Percentiles rank a stretch among this genome's conserved stretches.
phyloP scores from a whole-genome alignment of 2,888 invertebrate species.

The Malacosoma neustria region DNA sequence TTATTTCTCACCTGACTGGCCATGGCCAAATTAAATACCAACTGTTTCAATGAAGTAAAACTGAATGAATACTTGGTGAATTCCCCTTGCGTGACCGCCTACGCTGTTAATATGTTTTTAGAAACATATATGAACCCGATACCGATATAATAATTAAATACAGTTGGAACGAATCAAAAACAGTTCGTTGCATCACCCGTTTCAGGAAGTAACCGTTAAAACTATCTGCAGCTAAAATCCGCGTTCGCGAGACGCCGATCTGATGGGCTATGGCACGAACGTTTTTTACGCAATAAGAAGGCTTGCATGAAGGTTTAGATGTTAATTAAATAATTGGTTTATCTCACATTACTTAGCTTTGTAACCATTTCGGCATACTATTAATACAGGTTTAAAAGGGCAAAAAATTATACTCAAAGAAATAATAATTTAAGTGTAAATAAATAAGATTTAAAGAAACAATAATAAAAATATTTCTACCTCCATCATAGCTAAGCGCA shows the following conservation, averaged over 20 bases:
- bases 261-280: constrained; percentile 34
- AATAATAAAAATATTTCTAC: no score
- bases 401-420: no score
- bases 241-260: constrained; percentile 15
- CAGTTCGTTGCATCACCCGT: constrained; percentile 24
- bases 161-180: constrained; percentile 20
- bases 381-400: no score
- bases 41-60: neutral
- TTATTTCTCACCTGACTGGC: neutral
- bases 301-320: no score
- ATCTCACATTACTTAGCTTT: no score
- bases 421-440: no score
- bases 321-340: no score
- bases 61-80: constrained; percentile 15
- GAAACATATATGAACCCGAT: constrained; percentile 23
- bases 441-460: no score
- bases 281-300: constrained; percentile 37
- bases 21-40: neutral
- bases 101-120: constrained; percentile 28
- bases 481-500: no score
- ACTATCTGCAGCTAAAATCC: constrained; percentile 16
- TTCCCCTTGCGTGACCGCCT: constrained; percentile 38
- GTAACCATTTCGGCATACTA: no score
- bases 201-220: constrained; percentile 25
- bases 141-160: constrained; percentile 11